Evolutionary conservation across 1,140 invertebrate genomes (phyloP).

Genomic region (Drosophila miranda): DNA sequence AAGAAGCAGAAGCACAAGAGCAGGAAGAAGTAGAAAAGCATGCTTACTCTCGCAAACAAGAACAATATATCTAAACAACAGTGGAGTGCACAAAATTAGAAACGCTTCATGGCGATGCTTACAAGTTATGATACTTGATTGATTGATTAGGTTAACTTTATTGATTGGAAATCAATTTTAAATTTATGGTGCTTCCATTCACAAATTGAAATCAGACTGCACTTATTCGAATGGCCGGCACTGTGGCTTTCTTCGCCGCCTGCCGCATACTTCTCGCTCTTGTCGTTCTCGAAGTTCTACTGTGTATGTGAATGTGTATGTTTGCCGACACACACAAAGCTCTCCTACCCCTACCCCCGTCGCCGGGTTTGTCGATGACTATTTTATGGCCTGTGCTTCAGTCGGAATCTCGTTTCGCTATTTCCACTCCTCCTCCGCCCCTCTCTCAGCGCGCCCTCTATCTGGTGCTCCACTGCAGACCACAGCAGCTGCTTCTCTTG

Average conservation of each 20-base stretch:
- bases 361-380: neutral
- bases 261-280: conserved; percentile 54
- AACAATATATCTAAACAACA: conserved; percentile 32
- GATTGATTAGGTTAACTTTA: conserved; percentile 2
- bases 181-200: neutral
- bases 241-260: conserved; percentile 30
- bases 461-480: conserved; percentile 19
- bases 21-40: conserved; percentile 48
- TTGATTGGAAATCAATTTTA: neutral
- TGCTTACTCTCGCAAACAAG: conserved; percentile 20
- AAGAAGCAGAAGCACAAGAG: conserved; percentile 33
- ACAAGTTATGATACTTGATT: conserved; percentile 1
- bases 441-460: conserved; percentile 3
- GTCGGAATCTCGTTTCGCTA: conserved; percentile 54
- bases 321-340: too few relatives aligned
- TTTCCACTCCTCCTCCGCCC: conserved; percentile 21
- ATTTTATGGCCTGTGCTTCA: conserved; percentile 21
- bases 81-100: conserved; percentile 45
- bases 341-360: too few relatives aligned
- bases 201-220: conserved; percentile 4
- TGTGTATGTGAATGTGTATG: too few relatives aligned
- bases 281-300: conserved; percentile 36
- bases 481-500: conserved; percentile 49
- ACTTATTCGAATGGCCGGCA: conserved; percentile 16
- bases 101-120: neutral